Conservation (phyloP, 2,113 vertebrate species). For the Azemiops feae region DNA sequence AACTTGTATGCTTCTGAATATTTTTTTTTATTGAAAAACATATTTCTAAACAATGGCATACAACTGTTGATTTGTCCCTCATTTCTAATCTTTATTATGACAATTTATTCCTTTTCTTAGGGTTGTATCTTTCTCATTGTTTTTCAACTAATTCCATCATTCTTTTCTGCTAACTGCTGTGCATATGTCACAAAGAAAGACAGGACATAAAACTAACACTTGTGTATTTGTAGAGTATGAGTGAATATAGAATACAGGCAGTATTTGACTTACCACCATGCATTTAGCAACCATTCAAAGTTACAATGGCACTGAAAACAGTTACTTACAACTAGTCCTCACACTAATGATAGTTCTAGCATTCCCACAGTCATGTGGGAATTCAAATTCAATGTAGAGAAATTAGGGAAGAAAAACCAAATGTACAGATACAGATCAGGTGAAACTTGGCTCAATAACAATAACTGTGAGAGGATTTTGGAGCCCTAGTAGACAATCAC, state of each 20-base stretch:
- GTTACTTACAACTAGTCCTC: neutral
- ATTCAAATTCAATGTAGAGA: neutral
- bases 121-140: neutral
- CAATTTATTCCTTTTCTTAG: neutral
- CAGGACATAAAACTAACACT: neutral
- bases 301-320: neutral
- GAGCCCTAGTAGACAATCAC: neutral
- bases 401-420: neutral
- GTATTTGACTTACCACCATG: neutral
- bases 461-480: neutral
- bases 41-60: neutral
- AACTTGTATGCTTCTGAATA: neutral
- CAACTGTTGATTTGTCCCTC: neutral
- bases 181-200: neutral
- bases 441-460: neutral
- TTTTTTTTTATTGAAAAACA: neutral
- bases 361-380: neutral
- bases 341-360: neutral
- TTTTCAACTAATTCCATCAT: neutral
- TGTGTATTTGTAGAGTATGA: neutral
- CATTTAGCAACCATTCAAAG: neutral
- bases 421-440: neutral
- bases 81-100: neutral
- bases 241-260: neutral
- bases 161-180: neutral